Percentiles rank a stretch among this genome's conserved stretches.
These are phyloP conservation scores for Drosophila sechellia DNA, from an alignment of 1,140 invertebrate genomes.

Conservation along the genomic window DNA sequence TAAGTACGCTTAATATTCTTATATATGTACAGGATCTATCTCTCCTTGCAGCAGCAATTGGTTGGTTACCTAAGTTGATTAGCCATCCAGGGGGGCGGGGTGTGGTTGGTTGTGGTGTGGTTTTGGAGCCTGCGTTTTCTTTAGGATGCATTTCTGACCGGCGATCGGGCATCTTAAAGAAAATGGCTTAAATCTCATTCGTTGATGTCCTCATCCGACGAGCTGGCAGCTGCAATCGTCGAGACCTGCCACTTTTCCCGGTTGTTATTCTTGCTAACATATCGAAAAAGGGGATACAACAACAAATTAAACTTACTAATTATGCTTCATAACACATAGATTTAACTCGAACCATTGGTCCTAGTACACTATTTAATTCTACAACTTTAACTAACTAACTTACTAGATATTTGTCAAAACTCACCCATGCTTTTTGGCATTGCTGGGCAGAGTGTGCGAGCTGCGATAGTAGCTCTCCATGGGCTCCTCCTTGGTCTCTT, in stretches of 20 bases:
- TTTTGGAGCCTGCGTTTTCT: slow-evolving; percentile 72
- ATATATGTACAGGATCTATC: slow-evolving; percentile 25
- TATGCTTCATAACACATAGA: too few species aligned
- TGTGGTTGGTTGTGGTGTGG: slow-evolving; percentile 3
- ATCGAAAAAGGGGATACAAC: neutral
- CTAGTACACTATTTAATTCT: too few species aligned
- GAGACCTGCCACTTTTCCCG: slow-evolving; percentile 88
- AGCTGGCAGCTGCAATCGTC: slow-evolving; percentile 87
- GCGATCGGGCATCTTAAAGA: slow-evolving; percentile 76
- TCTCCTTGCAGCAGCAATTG: slow-evolving; percentile 19
- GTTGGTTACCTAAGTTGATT: slow-evolving; percentile 8
- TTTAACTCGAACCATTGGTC: neutral
- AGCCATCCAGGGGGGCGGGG: slow-evolving; percentile 3
- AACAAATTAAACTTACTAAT: neutral
- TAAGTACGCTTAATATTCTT: slow-evolving; percentile 6
- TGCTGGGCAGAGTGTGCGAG: slow-evolving; percentile 89
- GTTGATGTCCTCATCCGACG: slow-evolving; percentile 84
- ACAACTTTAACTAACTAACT: too few species aligned
- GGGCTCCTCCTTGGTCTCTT: slow-evolving; percentile 85
- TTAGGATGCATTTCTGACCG: slow-evolving; percentile 60
- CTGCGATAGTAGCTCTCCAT: slow-evolving; percentile 87
- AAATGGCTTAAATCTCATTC: slow-evolving; percentile 85
- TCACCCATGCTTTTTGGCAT: slow-evolving; percentile 88
- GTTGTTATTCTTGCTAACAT: slow-evolving; percentile 85
- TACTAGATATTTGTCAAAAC: neutral